Base-by-base conservation (phyloP, 2,113 vertebrate genomes). In the Amblyopsis rosae region DNA sequence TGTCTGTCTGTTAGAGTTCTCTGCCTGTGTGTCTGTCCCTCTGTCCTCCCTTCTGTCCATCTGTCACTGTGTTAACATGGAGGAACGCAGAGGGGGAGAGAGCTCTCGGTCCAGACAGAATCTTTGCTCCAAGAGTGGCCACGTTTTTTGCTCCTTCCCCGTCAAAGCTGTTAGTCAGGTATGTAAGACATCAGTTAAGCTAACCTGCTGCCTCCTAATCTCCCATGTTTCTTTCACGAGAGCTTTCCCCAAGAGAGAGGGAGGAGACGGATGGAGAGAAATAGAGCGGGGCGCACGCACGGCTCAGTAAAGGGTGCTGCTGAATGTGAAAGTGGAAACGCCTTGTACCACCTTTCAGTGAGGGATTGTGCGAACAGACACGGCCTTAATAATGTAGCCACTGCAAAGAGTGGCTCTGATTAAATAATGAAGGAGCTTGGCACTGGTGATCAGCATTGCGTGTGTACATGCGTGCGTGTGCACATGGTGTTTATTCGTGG, bases 361-460 rank as follows among this genome's bases (percentile, higher is more conserved):
- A 80, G 76, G 84, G 87, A 90, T 86, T 89, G 85, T 91, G 81
- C 80, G 87, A 93, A 92, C 91, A 90, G 84, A 87, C 84, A 90
- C 83, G 84, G 71, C 64, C 83, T 92, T 76, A 90, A 90, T 91
- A 90, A 91, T 91, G 88, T 82, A 91, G 73, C 71, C 65, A 59
- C 78, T 75, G 82, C 87, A 88, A 88, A 88, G 87, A 91, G 89
- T 90, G 86, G 78, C 72, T 85, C 74, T 89, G 85, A 91, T 89
- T 92, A 90, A 92, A 92, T 92, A 92, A 91, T 88, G 79, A 86
- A 91, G 88, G 80, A 83, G 81, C 80, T 82, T 87, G 76, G 70
- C 77, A 71, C 75, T 76, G 86, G 74, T 88, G 79, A 88, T 88
- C 70, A 80, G 79, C 85, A 79, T 62, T 19, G 59, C 77, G 69